These are phyloP conservation scores for Microtus oregoni DNA, from an alignment of 2,113 vertebrate genomes.

Conservation along the genomic window DNA sequence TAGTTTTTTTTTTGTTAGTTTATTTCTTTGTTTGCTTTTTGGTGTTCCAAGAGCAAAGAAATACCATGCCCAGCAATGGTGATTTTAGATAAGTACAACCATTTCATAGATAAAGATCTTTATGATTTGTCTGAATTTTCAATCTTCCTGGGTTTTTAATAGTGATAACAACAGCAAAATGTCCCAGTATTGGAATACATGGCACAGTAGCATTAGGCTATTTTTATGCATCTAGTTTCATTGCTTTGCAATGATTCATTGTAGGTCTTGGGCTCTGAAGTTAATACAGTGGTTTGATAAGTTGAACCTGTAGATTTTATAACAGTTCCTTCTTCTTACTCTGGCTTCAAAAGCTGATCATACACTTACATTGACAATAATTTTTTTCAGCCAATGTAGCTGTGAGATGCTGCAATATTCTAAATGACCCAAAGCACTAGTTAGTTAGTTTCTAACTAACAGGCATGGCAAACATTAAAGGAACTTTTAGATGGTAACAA, in stretches of 20 bases:
- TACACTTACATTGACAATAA: slow-evolving; percentile 4
- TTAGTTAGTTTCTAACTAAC: background rate
- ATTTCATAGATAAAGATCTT: background rate
- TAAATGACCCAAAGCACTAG: background rate
- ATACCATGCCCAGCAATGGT: background rate
- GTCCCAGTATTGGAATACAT: background rate
- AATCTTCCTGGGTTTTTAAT: background rate
- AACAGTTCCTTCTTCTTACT: background rate
- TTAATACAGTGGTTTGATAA: background rate
- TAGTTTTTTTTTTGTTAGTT: background rate
- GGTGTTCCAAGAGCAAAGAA: background rate
- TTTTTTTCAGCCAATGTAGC: slow-evolving; percentile 18
- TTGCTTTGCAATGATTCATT: background rate
- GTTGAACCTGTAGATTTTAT: background rate
- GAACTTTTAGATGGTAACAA: background rate
- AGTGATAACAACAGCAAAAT: background rate
- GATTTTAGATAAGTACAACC: background rate
- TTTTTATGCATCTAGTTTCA: background rate
- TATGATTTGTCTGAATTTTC: background rate
- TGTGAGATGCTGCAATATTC: background rate
- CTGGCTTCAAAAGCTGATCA: slow-evolving; percentile 42
- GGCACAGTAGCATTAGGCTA: slow-evolving; percentile 2
- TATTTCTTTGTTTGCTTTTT: background rate
- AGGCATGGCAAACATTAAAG: background rate
- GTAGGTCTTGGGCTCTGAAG: background rate